Percentiles rank a stretch among this genome's conserved stretches.
These are phyloP conservation scores for Drosophila aldrichi DNA, from an alignment of 2,888 invertebrate species.

Conservation along the genomic window DNA sequence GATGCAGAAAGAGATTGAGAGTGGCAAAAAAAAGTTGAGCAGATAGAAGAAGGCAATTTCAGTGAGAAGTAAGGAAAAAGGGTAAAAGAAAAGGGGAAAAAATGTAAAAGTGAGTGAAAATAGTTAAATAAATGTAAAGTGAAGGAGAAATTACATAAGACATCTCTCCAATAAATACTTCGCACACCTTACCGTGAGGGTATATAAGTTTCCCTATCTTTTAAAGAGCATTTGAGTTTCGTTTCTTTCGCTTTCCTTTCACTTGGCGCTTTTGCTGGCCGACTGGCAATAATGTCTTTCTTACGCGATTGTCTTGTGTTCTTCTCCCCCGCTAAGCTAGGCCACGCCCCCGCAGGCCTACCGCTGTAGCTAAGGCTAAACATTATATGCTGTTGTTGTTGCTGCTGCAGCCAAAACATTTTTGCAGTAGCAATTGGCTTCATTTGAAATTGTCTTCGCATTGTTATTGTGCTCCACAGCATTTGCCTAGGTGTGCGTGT, in stretches of 20 bases:
- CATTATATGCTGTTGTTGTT: conserved; percentile 51
- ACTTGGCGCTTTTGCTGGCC: conserved; percentile 35
- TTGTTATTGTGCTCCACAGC: conserved; percentile 38
- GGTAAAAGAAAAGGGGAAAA: too few relatives aligned
- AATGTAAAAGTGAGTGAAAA: too few relatives aligned
- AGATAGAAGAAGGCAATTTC: not conserved
- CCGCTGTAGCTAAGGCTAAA: conserved; percentile 49
- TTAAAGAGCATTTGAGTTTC: conserved; percentile 38
- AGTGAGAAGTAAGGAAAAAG: too few relatives aligned
- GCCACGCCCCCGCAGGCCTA: not conserved
- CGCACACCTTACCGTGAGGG: not conserved
- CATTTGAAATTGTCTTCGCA: conserved; percentile 71
- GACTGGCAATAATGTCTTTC: conserved; percentile 68
- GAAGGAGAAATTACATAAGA: too few relatives aligned
- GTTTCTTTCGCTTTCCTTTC: conserved; percentile 14
- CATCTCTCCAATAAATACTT: not conserved
- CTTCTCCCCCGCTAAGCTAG: not conserved
- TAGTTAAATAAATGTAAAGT: too few relatives aligned
- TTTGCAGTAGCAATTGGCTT: conserved; percentile 77
- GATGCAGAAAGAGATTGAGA: not conserved
- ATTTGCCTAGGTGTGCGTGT: conserved; percentile 19
- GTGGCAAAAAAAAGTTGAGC: not conserved
- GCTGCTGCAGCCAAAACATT: conserved; percentile 52
- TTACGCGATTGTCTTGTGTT: conserved; percentile 57
- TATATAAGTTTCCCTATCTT: not conserved